Percentiles rank a stretch among this genome's conserved stretches.
Evolutionary conservation across 2,797 vertebrate genomes (phyloP).

Genomic region (Rhinatrema bivittatum): DNA sequence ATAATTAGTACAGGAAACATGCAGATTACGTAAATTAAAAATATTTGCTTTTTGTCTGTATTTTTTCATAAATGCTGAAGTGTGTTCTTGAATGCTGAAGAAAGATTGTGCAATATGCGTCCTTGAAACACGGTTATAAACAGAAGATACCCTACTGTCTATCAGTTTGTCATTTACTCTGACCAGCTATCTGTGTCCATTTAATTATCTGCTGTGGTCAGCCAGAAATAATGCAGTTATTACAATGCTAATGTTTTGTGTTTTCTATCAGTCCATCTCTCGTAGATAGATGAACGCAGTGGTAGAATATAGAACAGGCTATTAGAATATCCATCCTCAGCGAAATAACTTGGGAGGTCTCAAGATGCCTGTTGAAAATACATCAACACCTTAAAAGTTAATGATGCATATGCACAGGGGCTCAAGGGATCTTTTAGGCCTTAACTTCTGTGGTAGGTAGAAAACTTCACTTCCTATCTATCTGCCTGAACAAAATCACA

Average conservation of each 20-base stretch:
- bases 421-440: too few relatives aligned
- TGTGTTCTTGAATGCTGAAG: too few relatives aligned
- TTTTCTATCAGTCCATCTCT: not conserved
- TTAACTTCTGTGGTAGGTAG: too few relatives aligned
- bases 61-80: too few relatives aligned
- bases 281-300: not conserved
- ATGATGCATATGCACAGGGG: not conserved
- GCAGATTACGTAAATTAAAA: too few relatives aligned
- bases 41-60: too few relatives aligned
- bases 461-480: too few relatives aligned
- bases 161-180: conserved; percentile 20
- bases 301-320: not conserved
- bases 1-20: too few relatives aligned
- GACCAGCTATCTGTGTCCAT: conserved; percentile 20
- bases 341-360: too few relatives aligned
- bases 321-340: conserved; percentile 6
- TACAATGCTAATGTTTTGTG: conserved; percentile 16
- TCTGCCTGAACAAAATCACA: too few relatives aligned
- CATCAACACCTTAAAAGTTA: not conserved
- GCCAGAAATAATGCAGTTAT: conserved; percentile 19
- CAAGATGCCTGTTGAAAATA: not conserved
- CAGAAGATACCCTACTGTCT: not conserved
- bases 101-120: too few relatives aligned
- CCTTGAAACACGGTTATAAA: conserved; percentile 15
- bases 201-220: conserved; percentile 19